Evolutionary conservation across 2,113 vertebrate species (phyloP).

Genomic region (Silurus glanis): DNA sequence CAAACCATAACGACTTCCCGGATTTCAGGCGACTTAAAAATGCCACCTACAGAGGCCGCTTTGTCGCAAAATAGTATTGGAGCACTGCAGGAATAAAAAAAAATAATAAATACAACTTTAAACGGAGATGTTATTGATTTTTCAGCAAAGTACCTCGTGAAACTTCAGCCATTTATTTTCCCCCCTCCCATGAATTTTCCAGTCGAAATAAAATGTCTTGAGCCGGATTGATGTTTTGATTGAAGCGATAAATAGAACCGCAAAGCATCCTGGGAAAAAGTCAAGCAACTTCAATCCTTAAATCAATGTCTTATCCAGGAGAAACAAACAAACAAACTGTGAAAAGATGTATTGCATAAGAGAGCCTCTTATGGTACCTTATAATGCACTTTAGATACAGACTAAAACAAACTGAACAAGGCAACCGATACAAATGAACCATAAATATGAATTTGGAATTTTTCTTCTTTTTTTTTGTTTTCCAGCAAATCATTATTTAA

Average conservation of each 20-base stretch:
- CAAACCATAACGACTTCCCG: not conserved
- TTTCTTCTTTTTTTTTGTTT: not conserved
- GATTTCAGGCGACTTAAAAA: not conserved
- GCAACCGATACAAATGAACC: slow-evolving; percentile 40
- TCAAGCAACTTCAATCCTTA: not conserved
- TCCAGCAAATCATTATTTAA: slow-evolving; percentile 40
- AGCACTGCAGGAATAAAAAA: not conserved
- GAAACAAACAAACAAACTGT: not conserved
- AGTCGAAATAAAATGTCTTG: slow-evolving; percentile 10
- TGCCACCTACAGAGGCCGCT: not conserved
- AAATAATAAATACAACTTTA: no score
- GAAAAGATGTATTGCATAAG: slow-evolving; percentile 43
- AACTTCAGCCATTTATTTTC: not conserved
- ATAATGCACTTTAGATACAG: slow-evolving; percentile 48
- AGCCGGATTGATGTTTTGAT: slow-evolving; percentile 18
- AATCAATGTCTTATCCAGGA: slow-evolving; percentile 10
- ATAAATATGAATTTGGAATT: slow-evolving; percentile 46
- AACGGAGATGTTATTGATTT: not conserved
- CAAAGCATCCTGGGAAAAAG: not conserved
- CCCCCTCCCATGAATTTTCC: not conserved
- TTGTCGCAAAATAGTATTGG: not conserved
- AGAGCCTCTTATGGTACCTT: slow-evolving; percentile 36
- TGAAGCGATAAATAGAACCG: slow-evolving; percentile 36
- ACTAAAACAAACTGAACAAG: slow-evolving; percentile 38
- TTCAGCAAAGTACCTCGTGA: slow-evolving; percentile 12